Conservation (phyloP, 2,888 invertebrate species). For the Troilus luridus region DNA sequence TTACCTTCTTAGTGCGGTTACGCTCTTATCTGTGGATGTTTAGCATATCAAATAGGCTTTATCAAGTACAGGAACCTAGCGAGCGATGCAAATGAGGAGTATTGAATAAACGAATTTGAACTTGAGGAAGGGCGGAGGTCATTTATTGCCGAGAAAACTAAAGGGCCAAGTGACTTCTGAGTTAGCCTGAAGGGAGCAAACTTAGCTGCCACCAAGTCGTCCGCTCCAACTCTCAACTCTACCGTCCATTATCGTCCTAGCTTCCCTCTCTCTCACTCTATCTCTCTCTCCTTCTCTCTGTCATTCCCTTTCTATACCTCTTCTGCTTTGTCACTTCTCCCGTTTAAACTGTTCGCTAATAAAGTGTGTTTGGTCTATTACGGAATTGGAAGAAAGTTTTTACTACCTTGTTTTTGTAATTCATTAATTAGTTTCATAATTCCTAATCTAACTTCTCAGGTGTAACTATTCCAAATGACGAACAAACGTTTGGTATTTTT, state of each 20-base stretch:
- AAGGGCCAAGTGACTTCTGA: background rate
- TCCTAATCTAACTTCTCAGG: too few species aligned
- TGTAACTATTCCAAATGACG: too few species aligned
- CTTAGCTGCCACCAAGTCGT: constrained; percentile 42
- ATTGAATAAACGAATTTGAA: background rate
- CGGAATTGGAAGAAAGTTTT: too few species aligned
- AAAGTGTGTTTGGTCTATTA: too few species aligned
- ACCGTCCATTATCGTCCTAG: background rate
- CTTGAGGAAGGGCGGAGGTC: background rate
- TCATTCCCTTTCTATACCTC: background rate
- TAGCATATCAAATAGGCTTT: background rate
- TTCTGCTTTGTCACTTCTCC: background rate
- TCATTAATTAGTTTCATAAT: too few species aligned
- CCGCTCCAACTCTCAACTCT: constrained; percentile 38
- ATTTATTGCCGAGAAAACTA: constrained; percentile 27
- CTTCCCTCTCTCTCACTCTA: background rate
- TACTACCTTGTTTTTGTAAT: too few species aligned
- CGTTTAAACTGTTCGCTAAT: too few species aligned
- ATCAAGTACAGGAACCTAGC: background rate
- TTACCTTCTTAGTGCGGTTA: too few species aligned
- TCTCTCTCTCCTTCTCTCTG: background rate
- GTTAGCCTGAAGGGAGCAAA: constrained; percentile 20
- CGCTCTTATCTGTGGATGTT: too few species aligned
- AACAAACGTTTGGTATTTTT: too few species aligned
- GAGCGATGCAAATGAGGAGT: background rate